Evolutionary conservation across 2,888 invertebrate genomes (phyloP), one percentile per base, ranked within the genome.

Genomic region (Tipula helvola): DNA sequence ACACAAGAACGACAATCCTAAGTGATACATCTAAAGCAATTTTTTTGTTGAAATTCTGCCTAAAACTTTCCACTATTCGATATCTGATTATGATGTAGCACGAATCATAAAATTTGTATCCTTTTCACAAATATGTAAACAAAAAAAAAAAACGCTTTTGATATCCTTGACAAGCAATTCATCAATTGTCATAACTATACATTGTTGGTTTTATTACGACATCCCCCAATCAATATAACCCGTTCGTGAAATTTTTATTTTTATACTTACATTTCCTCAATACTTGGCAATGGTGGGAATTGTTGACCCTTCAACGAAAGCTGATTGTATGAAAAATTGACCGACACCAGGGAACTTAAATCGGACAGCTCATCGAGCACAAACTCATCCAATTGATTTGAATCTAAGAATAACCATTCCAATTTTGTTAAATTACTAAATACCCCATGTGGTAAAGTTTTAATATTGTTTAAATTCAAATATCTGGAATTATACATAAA

Each of bases 211-310:
- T 41, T 41, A 41, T 10, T 41, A 41, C 41, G 12, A 41, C 10
- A 44, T 39, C 83, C 18, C 52, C 18, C 52, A 57, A 57, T 57
- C 52, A 57, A 57, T 57, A 57, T 5, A 57, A 16, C 16, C 52
- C 8, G 16, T 28, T 57, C 18, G 52, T 16, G 5, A 16, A 57
- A 5, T 13, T 28, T 83, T 7, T 12, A 44, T 0, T 8, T 41
- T 13, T 28, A 87, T 88, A 91, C 92, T 92, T 90, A 93, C 93
- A 93, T 89, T 88, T 93, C 92, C 86, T 88, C 89, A 12, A 94
- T 89, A 39, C 89, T 90, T 8, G 91, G 91, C 88, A 93, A 89
- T 88, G 89, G 89, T 8, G 93, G 93, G 88, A 94, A 92, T 71
- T 88, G 89, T 85, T 92, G 90, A 42, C 90, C 90, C 52, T 90